Evolutionary conservation across 30 jellyfish, hydroid and myxozoan species (phyloP).

Genomic region (Hydractinia symbiolongicarpus): DNA sequence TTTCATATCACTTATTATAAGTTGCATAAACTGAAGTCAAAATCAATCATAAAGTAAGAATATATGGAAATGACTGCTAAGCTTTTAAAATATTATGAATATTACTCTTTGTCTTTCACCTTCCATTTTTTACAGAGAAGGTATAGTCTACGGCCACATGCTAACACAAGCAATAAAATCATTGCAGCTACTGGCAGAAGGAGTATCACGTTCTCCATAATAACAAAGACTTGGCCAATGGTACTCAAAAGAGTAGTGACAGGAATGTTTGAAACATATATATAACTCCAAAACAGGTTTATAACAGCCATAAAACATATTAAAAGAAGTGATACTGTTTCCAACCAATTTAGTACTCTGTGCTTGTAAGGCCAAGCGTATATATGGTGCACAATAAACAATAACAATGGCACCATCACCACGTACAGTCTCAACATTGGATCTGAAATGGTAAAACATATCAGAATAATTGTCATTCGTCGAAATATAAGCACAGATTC

Average conservation of each 20-base stretch:
- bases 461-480: not conserved
- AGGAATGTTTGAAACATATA: not conserved
- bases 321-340: not conserved
- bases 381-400: constrained; percentile 10
- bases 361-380: constrained; percentile 1
- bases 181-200: not conserved
- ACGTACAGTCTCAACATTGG: not conserved
- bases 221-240: not conserved
- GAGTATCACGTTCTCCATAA: not conserved
- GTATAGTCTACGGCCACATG: too few species aligned
- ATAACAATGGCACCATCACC: not conserved
- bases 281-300: not conserved
- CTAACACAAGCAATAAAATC: not conserved
- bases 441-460: not conserved
- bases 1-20: too few species aligned
- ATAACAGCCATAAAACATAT: not conserved
- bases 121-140: too few species aligned
- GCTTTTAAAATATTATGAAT: too few species aligned
- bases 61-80: too few species aligned
- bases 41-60: too few species aligned
- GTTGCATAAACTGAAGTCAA: too few species aligned
- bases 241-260: not conserved
- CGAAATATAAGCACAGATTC: constrained; percentile 11
- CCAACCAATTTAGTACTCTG: not conserved
- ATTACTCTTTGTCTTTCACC: too few species aligned